Base-by-base conservation (phyloP, 2,888 invertebrate species). In the Acheta domesticus region DNA sequence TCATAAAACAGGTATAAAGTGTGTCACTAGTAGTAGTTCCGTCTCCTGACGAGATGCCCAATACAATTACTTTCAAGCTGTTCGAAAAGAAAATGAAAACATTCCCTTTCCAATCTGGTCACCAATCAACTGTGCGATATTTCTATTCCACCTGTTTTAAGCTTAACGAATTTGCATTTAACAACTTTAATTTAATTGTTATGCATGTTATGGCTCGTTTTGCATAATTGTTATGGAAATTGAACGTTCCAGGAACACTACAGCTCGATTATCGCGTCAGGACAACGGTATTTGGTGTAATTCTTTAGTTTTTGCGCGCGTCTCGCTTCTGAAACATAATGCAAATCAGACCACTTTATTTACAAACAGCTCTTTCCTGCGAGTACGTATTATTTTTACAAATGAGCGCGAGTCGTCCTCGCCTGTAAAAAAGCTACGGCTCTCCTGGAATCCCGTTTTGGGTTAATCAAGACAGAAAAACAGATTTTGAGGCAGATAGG, bases 91-190 rank as follows among this genome's bases (percentile, higher is more conserved):
- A 62, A 62, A 62, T n/a, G 62, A 62, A 62, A 62, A 62, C 62
- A 62, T 62, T 62, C 62, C n/a, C 62, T 62, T n/a, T 62, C 62
- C 62, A 62, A 62, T 62, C 14, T n/a, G 62, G 16, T 14, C 14
- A 62, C 62, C n/a, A 62, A 62, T 62, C 62, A 62, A n/a, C n/a
- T 19, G 14, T 62, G n/a, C 62, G 16, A 62, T 14, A 62, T 62
- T 62, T 62, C 62, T 62, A 62, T 62, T 62, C n/a, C 62, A 62
- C 62, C 62, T 62, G n/a, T 62, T n/a, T 62, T 62, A 62, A 62
- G 62, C 62, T n/a, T n/a, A 62, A n/a, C 16, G 62, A 62, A 62
- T 62, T 62, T 19, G 62, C 62, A 62, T 62, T 62, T 62, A 62
- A 62, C 16, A 19, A 62, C 62, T 62, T 62, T 62, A 62, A 62